Conservation (phyloP, 1,140 invertebrate species). For the Aphelinus atriplicis region DNA sequence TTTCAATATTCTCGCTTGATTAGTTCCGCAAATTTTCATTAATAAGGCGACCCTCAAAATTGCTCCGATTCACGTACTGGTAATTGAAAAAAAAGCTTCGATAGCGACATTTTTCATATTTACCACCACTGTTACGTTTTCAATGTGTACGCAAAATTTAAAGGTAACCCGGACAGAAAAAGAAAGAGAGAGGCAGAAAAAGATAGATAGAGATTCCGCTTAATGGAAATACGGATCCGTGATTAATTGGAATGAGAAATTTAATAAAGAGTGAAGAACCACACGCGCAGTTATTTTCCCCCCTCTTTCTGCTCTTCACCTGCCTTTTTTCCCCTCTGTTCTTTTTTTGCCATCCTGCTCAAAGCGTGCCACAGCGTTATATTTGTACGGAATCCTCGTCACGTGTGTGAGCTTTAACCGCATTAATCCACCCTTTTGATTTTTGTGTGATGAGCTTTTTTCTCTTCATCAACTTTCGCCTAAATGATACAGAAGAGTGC, state of each 20-base stretch:
- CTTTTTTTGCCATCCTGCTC: no score
- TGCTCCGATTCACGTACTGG: neutral
- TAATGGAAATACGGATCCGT: slow-evolving; percentile 39
- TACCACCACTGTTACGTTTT: slow-evolving; percentile 2
- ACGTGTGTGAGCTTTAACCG: neutral
- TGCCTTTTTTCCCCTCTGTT: neutral
- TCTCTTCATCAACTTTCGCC: no score
- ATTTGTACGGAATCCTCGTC: slow-evolving; percentile 13
- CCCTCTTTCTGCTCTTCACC: neutral
- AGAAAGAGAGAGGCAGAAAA: neutral
- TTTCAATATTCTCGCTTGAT: neutral
- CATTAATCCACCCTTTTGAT: neutral
- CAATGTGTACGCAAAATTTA: slow-evolving; percentile 24
- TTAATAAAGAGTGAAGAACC: slow-evolving; percentile 36
- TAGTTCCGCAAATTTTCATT: neutral
- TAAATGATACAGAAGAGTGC: no score
- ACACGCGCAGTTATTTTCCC: neutral
- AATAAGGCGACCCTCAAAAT: no score
- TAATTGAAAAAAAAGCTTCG: neutral
- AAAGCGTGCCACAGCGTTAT: neutral
- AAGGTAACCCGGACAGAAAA: neutral
- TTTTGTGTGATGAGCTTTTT: no score
- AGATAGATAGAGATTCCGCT: slow-evolving; percentile 3
- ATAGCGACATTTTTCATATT: slow-evolving; percentile 5
- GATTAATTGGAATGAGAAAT: slow-evolving; percentile 41